These are phyloP conservation scores for Silurus lanzhouensis DNA, from an alignment of 2,797 vertebrate genomes.

Conservation along the genomic window DNA sequence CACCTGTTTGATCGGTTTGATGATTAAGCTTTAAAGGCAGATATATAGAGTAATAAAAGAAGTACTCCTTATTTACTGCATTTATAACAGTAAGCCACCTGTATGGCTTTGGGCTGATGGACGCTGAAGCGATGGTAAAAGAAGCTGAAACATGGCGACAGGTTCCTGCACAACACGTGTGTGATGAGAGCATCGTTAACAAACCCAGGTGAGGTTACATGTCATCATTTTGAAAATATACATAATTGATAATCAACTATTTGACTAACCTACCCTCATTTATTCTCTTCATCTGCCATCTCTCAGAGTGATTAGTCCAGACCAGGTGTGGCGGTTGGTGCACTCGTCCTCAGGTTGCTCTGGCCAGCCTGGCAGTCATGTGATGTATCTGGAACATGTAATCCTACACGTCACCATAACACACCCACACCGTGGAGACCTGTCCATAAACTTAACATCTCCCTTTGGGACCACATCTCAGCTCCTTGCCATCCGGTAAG, in stretches of 20 bases:
- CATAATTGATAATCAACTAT: not conserved
- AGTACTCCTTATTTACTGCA: not conserved
- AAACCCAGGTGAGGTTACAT: slow-evolving; percentile 81
- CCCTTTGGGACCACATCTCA: slow-evolving; percentile 91
- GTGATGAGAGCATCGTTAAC: slow-evolving; percentile 83
- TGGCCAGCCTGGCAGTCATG: slow-evolving; percentile 75
- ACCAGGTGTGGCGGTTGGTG: slow-evolving; percentile 79
- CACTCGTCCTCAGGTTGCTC: slow-evolving; percentile 85
- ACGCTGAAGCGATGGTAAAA: slow-evolving; percentile 93
- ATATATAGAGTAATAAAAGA: not conserved
- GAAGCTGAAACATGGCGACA: slow-evolving; percentile 90
- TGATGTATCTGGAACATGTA: slow-evolving; percentile 89
- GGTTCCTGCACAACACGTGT: slow-evolving; percentile 87
- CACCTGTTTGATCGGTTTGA: not conserved
- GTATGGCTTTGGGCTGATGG: slow-evolving; percentile 95
- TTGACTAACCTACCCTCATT: not conserved
- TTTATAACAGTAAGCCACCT: slow-evolving; percentile 88
- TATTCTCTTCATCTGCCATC: slow-evolving; percentile 38
- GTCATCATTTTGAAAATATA: not conserved
- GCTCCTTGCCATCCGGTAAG: slow-evolving; percentile 88
- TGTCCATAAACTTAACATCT: slow-evolving; percentile 89
- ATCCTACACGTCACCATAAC: slow-evolving; percentile 84
- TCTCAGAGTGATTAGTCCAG: slow-evolving; percentile 83
- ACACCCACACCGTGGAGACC: slow-evolving; percentile 86
- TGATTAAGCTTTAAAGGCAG: not conserved